phyloP scores from a whole-genome alignment of 2,888 invertebrate species.

The Sminthurides aquaticus region DNA sequence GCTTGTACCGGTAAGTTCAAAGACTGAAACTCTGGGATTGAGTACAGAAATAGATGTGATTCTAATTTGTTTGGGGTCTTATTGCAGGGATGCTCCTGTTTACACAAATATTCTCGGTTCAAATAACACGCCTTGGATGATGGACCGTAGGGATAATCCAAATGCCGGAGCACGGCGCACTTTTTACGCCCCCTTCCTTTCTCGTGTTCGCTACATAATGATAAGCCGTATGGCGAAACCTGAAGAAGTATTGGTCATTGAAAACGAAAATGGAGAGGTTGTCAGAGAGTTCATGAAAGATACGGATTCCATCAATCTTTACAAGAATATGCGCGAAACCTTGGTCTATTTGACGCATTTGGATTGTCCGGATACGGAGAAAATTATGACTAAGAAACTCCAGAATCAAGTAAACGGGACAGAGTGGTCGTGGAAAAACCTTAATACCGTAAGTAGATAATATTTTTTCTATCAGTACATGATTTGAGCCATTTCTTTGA shows the following conservation, averaged over 20 bases:
- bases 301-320: slow-evolving; percentile 97
- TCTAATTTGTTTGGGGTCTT: background rate
- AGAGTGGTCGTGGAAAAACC: slow-evolving; percentile 99
- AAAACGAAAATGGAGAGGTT: slow-evolving; percentile 99
- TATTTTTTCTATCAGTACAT: background rate
- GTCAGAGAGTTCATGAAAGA: slow-evolving; percentile 99
- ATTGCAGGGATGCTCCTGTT: slow-evolving; percentile 37
- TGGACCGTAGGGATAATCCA: slow-evolving; percentile 13
- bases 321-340: slow-evolving; percentile 98
- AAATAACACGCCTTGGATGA: background rate
- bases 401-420: slow-evolving; percentile 96
- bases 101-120: slow-evolving; percentile 10
- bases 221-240: slow-evolving; percentile 99
- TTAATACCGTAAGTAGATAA: slow-evolving; percentile 71
- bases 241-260: slow-evolving; percentile 97
- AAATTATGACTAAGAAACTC: slow-evolving; percentile 97
- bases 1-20: slow-evolving; percentile 77
- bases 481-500: background rate
- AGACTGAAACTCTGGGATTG: no score
- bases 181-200: slow-evolving; percentile 71
- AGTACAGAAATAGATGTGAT: no score
- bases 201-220: slow-evolving; percentile 78
- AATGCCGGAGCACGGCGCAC: slow-evolving; percentile 49
- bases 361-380: slow-evolving; percentile 93
- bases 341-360: slow-evolving; percentile 97